Conservation (phyloP, 2,113 vertebrate species). For the Pachycephala philippinensis region DNA sequence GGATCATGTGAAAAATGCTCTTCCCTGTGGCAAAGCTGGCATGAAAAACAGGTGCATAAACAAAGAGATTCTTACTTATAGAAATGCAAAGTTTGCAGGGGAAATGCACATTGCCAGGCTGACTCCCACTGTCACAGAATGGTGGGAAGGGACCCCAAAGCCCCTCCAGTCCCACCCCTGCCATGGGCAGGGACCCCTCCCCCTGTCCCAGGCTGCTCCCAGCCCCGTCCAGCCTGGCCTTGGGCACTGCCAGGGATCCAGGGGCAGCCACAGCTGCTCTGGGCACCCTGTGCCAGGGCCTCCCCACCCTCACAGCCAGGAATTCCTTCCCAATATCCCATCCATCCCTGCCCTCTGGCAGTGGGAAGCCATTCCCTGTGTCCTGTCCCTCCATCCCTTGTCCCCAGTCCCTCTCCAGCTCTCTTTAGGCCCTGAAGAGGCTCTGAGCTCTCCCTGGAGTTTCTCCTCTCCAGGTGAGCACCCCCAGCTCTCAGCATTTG, state of each 20-base stretch:
- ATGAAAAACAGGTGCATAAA: not conserved
- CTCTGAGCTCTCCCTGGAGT: not conserved
- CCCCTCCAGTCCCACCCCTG: accelerated
- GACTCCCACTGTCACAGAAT: not conserved
- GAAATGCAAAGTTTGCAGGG: not conserved
- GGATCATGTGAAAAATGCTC: not conserved
- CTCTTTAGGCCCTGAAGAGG: not conserved
- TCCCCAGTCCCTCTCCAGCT: not conserved
- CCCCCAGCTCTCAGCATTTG: not conserved
- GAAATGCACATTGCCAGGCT: not conserved
- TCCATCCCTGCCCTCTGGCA: not conserved
- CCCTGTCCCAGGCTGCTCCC: accelerated
- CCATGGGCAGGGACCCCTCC: not conserved
- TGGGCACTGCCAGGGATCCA: not conserved
- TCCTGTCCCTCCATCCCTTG: not conserved
- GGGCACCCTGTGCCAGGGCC: not conserved
- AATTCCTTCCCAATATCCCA: not conserved
- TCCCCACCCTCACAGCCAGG: accelerated
- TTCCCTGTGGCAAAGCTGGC: not conserved
- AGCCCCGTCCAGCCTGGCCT: not conserved
- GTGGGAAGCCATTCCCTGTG: not conserved
- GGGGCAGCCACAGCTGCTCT: not conserved
- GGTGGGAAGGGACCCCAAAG: not conserved
- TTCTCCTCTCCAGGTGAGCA: not conserved
- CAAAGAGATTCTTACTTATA: not conserved